A percentile compares a stretch with the other conserved stretches of the same genome.
Evolutionary conservation across 2,113 vertebrate species (phyloP).

Genomic region (Beaufortia kweichowensis): DNA sequence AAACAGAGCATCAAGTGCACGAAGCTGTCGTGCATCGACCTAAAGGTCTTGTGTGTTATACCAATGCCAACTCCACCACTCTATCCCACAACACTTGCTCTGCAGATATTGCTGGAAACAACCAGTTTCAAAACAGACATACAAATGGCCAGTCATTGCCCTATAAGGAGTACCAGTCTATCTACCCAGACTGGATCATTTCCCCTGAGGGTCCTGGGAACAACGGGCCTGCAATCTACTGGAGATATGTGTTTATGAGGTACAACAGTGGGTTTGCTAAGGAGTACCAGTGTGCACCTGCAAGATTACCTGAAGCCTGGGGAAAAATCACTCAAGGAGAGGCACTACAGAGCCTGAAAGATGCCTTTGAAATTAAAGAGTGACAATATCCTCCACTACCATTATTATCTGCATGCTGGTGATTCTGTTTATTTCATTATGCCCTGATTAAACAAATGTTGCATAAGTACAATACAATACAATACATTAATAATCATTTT

Average conservation of each 20-base stretch:
- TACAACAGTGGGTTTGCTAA: constrained; percentile 66
- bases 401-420: background rate
- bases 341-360: constrained; percentile 61
- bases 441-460: background rate
- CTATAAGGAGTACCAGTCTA: constrained; percentile 52
- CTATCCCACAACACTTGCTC: constrained; percentile 43
- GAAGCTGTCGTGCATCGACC: constrained; percentile 65
- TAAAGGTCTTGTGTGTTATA: constrained; percentile 56
- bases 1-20: constrained; percentile 63
- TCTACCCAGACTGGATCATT: constrained; percentile 65
- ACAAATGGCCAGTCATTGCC: constrained; percentile 21
- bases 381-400: background rate
- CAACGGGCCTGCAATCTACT: constrained; percentile 60
- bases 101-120: constrained; percentile 40
- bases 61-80: constrained; percentile 28
- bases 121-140: constrained; percentile 42
- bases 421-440: background rate
- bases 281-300: constrained; percentile 55
- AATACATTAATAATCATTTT: too few relatives aligned
- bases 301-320: constrained; percentile 65
- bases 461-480: too few relatives aligned
- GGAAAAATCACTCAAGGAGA: constrained; percentile 60
- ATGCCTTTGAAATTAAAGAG: constrained; percentile 44
- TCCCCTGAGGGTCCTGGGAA: constrained; percentile 49
- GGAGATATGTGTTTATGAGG: constrained; percentile 70